Evolutionary conservation across 2,113 vertebrate genomes (phyloP).

Genomic region (Xenopus tropicalis): UCB_Xtro_10.0 CM004447.2:67406001-67406500

Average conservation of each 20-base stretch:
- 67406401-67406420: constrained; percentile 21
- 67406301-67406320: constrained; percentile 18
- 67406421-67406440: constrained; percentile 31
- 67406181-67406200: constrained; percentile 56
- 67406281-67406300: constrained; percentile 29
- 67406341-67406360: constrained; percentile 18
- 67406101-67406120: constrained; percentile 62
- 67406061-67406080: constrained; percentile 53
- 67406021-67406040: constrained; percentile 58
- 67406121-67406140: constrained; percentile 50
- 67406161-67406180: constrained; percentile 54
- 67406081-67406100: constrained; percentile 58
- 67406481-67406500: constrained; percentile 35
- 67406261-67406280: constrained; percentile 13
- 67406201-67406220: constrained; percentile 50
- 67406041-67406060: constrained; percentile 61
- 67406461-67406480: constrained; percentile 37
- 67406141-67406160: constrained; percentile 55
- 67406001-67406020: not conserved
- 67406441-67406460: constrained; percentile 36
- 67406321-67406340: constrained; percentile 26
- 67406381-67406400: constrained; percentile 24
- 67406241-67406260: constrained; percentile 19
- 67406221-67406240: constrained; percentile 45
- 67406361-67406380: constrained; percentile 17